Conservation (phyloP, 2,797 vertebrate genomes). For the Microctenopoma stevenorrisi region DNA sequence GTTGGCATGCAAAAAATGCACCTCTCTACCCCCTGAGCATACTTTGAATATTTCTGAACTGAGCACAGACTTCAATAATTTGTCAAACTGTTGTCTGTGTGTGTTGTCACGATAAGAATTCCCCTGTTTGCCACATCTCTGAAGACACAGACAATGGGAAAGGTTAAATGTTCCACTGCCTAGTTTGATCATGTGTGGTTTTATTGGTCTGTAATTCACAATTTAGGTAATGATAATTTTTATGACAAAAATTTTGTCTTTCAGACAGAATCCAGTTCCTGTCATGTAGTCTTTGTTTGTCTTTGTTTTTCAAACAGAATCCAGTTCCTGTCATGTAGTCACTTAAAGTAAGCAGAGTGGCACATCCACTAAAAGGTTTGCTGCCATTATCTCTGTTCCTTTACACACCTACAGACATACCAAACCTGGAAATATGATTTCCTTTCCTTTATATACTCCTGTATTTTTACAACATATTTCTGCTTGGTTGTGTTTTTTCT, state of each 20-base stretch:
- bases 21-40: conserved; percentile 34
- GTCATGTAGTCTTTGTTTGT: not conserved
- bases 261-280: no score
- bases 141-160: not conserved
- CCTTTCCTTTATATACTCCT: not conserved
- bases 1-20: conserved; percentile 28
- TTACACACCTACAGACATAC: conserved; percentile 32
- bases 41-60: conserved; percentile 42
- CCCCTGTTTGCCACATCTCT: conserved; percentile 31
- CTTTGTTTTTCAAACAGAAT: conserved; percentile 59
- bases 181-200: conserved; percentile 11
- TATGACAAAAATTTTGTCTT: no score
- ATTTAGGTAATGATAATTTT: conserved; percentile 24
- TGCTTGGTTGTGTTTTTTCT: no score
- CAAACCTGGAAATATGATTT: conserved; percentile 18
- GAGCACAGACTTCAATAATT: not conserved
- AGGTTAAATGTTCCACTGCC: conserved; percentile 1
- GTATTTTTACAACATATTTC: not conserved
- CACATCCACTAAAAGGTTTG: conserved; percentile 24
- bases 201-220: conserved; percentile 34
- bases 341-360: conserved; percentile 50
- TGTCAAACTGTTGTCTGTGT: not conserved
- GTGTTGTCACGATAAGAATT: not conserved
- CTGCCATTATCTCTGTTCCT: conserved; percentile 49
- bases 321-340: conserved; percentile 50